Evolutionary conservation across 2,888 invertebrate species (phyloP).

Genomic region (Polydrusus tereticollis): DNA sequence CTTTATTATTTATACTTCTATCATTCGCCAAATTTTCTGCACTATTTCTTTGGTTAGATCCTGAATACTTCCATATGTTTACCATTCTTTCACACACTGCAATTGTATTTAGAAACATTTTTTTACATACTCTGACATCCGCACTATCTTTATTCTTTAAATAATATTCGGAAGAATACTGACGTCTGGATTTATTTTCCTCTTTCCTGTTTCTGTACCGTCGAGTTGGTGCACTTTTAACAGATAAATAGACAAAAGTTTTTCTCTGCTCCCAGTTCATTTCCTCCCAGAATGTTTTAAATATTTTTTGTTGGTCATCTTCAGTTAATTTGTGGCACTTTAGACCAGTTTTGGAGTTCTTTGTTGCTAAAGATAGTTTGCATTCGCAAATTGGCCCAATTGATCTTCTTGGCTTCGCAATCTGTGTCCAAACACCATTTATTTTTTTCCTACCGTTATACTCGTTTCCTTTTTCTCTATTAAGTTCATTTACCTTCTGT

Average conservation of each 20-base stretch:
- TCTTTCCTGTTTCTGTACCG: background rate
- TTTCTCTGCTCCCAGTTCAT: background rate
- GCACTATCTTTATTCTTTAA: background rate
- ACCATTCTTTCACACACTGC: background rate
- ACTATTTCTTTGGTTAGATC: background rate
- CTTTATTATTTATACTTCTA: background rate
- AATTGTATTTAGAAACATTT: slow-evolving; percentile 10
- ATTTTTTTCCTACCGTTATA: background rate
- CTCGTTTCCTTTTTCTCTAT: background rate
- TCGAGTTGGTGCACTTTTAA: background rate
- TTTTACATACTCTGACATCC: slow-evolving; percentile 17
- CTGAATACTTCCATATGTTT: background rate
- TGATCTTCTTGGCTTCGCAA: background rate
- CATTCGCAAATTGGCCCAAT: background rate
- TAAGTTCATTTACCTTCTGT: background rate
- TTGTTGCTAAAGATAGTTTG: background rate
- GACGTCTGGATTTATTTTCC: background rate
- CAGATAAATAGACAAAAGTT: background rate
- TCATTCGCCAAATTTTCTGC: background rate
- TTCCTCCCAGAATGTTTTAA: background rate
- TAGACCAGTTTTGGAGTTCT: background rate
- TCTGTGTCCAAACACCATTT: background rate
- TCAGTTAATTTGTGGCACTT: background rate
- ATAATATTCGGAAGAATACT: background rate
- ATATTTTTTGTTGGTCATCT: background rate